A percentile compares a stretch with the other conserved stretches of the same genome.
Conservation (phyloP, 1,140 invertebrate species). For the Orussus abietinus region DNA sequence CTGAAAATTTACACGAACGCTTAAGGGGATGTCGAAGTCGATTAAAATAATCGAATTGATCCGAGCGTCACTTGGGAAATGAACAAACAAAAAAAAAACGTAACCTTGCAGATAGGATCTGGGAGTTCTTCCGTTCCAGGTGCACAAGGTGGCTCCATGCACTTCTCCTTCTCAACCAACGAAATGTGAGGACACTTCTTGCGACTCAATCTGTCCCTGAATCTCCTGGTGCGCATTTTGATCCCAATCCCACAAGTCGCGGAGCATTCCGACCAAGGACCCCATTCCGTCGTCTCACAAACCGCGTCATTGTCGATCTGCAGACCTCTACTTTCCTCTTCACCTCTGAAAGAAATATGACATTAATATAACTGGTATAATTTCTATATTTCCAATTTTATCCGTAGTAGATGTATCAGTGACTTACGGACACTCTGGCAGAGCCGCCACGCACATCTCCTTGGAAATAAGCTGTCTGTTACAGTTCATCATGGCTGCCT, state of each 20-base stretch:
- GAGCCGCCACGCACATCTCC: slow-evolving; percentile 78
- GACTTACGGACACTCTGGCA: slow-evolving; percentile 69
- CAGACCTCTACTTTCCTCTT: slow-evolving; percentile 23
- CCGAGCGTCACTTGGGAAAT: no score
- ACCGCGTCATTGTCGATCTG: slow-evolving; percentile 48
- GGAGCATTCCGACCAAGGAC: slow-evolving; percentile 78
- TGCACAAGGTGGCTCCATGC: slow-evolving; percentile 63
- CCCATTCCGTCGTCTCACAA: slow-evolving; percentile 75
- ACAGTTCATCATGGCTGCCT: slow-evolving; percentile 73
- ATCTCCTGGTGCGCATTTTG: slow-evolving; percentile 68
- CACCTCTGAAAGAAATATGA: slow-evolving; percentile 7
- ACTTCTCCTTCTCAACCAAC: slow-evolving; percentile 72
- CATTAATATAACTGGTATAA: background rate
- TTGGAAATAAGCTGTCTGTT: slow-evolving; percentile 77
- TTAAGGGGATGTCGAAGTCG: no score
- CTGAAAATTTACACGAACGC: no score
- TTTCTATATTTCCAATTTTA: background rate
- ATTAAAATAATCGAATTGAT: no score
- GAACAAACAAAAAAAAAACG: no score
- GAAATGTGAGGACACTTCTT: slow-evolving; percentile 73
- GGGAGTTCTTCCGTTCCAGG: slow-evolving; percentile 53
- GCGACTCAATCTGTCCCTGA: slow-evolving; percentile 67
- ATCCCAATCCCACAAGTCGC: slow-evolving; percentile 77
- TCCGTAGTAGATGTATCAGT: background rate
- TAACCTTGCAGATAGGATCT: slow-evolving; percentile 58